phyloP scores from a whole-genome alignment of 1,140 invertebrate genomes.

The Mactra quadrangularis region DNA sequence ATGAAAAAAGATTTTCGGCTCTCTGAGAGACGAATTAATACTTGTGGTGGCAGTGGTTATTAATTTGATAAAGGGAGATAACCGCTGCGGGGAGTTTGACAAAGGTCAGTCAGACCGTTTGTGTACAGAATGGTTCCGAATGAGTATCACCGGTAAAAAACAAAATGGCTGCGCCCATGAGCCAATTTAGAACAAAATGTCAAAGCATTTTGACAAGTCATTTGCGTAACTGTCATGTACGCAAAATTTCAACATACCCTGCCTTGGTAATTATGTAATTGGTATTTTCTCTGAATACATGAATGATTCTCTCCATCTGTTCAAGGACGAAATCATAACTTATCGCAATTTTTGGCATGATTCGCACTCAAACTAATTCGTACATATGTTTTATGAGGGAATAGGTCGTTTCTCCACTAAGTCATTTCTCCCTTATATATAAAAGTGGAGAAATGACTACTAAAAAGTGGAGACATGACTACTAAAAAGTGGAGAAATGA shows the following conservation, averaged over 20 bases:
- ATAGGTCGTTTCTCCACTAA: no score
- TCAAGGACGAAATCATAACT: no score
- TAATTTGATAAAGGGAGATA: no score
- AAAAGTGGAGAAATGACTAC: neutral
- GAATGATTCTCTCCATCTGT: neutral
- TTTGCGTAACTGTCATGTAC: neutral
- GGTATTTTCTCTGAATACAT: neutral
- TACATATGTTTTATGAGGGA: neutral
- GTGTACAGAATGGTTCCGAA: no score
- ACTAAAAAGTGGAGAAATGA: neutral
- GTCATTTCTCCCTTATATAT: no score
- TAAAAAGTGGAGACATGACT: neutral
- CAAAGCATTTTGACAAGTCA: neutral
- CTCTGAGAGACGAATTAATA: no score
- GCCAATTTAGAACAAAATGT: neutral
- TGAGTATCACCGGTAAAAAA: no score
- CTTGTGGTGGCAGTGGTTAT: no score
- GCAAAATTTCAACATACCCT: neutral
- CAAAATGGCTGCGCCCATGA: slow-evolving; percentile 49
- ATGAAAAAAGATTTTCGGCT: no score
- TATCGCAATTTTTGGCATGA: neutral
- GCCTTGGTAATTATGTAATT: neutral
- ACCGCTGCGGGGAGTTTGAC: no score
- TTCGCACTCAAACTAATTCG: neutral
- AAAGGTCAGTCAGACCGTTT: no score